These are phyloP conservation scores for Acanthosoma haemorrhoidale DNA, from an alignment of 2,888 invertebrate species.

Conservation along the genomic window DNA sequence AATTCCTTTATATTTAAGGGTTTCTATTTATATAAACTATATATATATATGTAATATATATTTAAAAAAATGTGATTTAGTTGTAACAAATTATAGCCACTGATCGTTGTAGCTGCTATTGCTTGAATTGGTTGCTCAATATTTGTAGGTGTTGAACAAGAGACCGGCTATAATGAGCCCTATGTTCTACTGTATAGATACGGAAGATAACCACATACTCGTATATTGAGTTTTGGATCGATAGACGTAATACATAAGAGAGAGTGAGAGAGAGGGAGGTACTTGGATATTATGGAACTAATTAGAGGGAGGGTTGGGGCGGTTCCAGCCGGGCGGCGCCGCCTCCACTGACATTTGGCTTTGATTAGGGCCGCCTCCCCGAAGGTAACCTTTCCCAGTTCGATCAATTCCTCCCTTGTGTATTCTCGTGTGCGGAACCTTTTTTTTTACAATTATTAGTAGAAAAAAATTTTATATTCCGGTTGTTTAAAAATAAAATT, in stretches of 20 bases:
- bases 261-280: neutral
- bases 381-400: neutral
- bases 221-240: neutral
- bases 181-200: neutral
- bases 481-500: no score
- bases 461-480: no score
- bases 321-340: constrained; percentile 13
- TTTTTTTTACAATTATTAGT: no score
- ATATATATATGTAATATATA: no score
- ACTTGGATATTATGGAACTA: constrained; percentile 11
- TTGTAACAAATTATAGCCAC: no score
- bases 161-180: neutral
- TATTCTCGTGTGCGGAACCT: no score
- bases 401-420: neutral
- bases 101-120: no score
- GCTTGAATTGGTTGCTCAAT: no score
- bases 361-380: constrained; percentile 15
- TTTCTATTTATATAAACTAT: no score
- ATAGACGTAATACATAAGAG: no score
- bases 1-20: no score
- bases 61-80: no score
- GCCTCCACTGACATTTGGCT: constrained; percentile 22
- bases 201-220: neutral
- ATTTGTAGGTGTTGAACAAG: neutral
- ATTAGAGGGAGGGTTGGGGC: constrained; percentile 15